A percentile compares a stretch with the other conserved stretches of the same genome.
Conservation (phyloP, 2,113 vertebrate genomes). For the Ahaetulla prasina region DNA sequence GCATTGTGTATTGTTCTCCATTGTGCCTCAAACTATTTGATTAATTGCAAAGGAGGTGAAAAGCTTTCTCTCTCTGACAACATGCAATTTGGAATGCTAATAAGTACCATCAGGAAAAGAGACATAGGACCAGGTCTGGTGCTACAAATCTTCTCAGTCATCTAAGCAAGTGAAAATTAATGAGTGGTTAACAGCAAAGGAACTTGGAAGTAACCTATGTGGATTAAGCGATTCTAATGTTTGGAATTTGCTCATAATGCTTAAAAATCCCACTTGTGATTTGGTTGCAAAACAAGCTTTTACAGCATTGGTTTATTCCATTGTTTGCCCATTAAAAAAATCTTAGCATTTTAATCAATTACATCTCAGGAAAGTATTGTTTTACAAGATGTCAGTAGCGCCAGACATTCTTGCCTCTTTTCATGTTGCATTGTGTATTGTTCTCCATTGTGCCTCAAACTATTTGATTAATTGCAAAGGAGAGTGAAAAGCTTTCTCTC, state of each 20-base stretch:
- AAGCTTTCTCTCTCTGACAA: too few species aligned
- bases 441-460: background rate
- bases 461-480: background rate
- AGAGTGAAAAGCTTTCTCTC: background rate
- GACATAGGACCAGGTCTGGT: too few species aligned
- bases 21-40: too few species aligned
- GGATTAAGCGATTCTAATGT: too few species aligned
- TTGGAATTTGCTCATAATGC: background rate
- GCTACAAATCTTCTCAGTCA: too few species aligned
- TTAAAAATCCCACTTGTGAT: background rate
- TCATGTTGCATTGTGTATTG: background rate
- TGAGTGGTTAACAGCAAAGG: too few species aligned
- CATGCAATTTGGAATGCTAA: too few species aligned
- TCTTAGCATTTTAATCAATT: background rate
- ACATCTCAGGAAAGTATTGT: background rate
- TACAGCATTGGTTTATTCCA: background rate
- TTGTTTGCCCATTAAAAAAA: background rate
- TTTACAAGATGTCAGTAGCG: background rate
- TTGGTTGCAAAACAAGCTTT: background rate
- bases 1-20: too few species aligned
- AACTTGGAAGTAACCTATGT: too few species aligned
- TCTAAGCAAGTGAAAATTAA: too few species aligned
- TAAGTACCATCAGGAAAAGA: too few species aligned
- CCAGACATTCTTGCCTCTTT: background rate
- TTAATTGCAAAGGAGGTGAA: too few species aligned